Base-by-base conservation (phyloP, 2,888 invertebrate species). In the Patella depressa region DNA sequence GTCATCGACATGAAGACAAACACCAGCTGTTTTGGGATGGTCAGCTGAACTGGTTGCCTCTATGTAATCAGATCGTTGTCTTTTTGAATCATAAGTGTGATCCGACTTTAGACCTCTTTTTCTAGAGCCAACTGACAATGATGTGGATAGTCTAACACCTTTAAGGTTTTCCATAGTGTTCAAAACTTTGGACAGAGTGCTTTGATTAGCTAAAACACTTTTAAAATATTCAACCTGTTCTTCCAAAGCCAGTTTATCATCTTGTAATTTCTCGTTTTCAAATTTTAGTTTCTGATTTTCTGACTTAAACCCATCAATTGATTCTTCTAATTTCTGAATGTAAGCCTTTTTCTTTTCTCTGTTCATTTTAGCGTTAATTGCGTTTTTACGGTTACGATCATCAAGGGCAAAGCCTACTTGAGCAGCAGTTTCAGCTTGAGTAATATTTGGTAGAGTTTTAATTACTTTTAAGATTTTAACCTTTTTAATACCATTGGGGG, bases 301-400 rank as follows among this genome's bases (percentile, higher is more conserved):
- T 59, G 78, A 76, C 77, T 82, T 83, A 24, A 88, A 75, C 3
- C 74, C 59, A 7, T 81, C 81, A 65, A 87, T 79, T 71, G 89
- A 84, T n/a, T 84, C 78, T 77, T 90, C 89, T 19, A 90, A 78
- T 45, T 80, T 81, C 29, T 85, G 83, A 5, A 90, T 85, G 74
- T 89, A 90, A 0, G 78, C 85, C 84, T 90, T 90, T 80, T 90
- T 90, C 84, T 87, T 90, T 78, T 89, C 85, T 7, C 90, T 82
- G 77, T 90, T 89, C 5, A 87, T 53, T 79, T 88, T 87, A 2
- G 90, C 90, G 72, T 88, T 86, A 17, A 85, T 76, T 17, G 89
- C 90, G 85, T 89, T 89, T 77, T 89, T 89, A 70, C 82, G 82
- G 74, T 86, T 88, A 76, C 83, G 81, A 12, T 87, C 87, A 54